Evolutionary conservation across 1,140 invertebrate species (phyloP), one percentile per base, ranked within the genome.

Genomic region (Drosophila bifasciata): DNA sequence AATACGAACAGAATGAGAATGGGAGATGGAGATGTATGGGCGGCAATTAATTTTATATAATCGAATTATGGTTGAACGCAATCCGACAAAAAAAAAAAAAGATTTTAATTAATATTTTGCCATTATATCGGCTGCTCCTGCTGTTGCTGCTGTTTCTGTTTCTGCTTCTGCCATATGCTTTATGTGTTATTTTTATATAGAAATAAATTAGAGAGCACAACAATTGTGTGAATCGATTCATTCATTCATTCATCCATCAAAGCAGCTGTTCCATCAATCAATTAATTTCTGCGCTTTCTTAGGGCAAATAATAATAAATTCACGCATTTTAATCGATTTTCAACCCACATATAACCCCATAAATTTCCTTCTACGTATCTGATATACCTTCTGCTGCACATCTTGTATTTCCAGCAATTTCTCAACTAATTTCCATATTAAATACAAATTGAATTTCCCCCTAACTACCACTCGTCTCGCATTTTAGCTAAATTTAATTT

Each of bases 1-100:
- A 13, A 44, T 21, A 51, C 19, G 32, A 21, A 19, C 2, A 19
- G 19, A 36, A 0, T 11, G 28, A 32, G 9, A 3, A 9, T 9
- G 28, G 11, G 2, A 32, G 9, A 9, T 0, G 11, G 3, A 32
- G 11, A 13, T 36, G 32, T 36, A 36, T 36, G 53, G 53, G 32
- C 45, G 69, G 40, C 70, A 75, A 74, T 75, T 75, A 74, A 75
- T 75, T 75, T 75, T 66, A 75, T 75, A 51, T 75, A 75, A 75
- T 52, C 60, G 41, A 74, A 64, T 66, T 51, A 73, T 41, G n/a
- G 36, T 36, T 36, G 5, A 13, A 36, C 32, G 11, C 0, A 8
- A 9, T 32, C 8, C 43, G 64, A 17, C 64, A 67, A 48, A 11
- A 13, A 11, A 11, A 13, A 11, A 3, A 36, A 25, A 5, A 4